Percentiles rank a stretch among this genome's conserved stretches.
Evolutionary conservation across 2,113 vertebrate species (phyloP).

Genomic region (Pelmatolapia mariae): DNA sequence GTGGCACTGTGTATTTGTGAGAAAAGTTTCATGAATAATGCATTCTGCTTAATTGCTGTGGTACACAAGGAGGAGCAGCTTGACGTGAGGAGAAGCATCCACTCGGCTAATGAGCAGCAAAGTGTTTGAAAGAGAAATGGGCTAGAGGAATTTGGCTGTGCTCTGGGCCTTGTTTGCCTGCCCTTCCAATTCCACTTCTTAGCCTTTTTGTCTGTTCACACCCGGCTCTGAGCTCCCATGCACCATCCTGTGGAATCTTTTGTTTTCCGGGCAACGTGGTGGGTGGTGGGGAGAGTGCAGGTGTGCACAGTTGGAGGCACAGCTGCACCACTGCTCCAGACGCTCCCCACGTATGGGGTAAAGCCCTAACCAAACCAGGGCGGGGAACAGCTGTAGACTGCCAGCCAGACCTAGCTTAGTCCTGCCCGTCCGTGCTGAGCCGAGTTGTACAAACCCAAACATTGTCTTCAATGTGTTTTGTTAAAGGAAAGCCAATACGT

Average conservation of each 20-base stretch:
- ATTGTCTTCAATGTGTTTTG: not conserved
- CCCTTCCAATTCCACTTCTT: not conserved
- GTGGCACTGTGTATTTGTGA: slow-evolving; percentile 40
- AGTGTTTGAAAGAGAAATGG: slow-evolving; percentile 40
- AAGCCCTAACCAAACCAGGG: slow-evolving; percentile 45
- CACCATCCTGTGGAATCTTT: slow-evolving; percentile 28
- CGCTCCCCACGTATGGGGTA: slow-evolving; percentile 45
- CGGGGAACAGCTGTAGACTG: slow-evolving; percentile 68
- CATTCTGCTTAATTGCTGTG: slow-evolving; percentile 62
- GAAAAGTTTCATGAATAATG: slow-evolving; percentile 66
- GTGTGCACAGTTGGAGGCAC: slow-evolving; percentile 69
- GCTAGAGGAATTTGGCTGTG: slow-evolving; percentile 12
- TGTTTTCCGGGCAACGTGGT: slow-evolving; percentile 32
- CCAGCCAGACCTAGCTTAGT: slow-evolving; percentile 41
- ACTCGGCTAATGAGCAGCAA: slow-evolving; percentile 57
- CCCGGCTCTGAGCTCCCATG: slow-evolving; percentile 25
- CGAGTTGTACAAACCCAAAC: not conserved
- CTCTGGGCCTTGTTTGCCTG: not conserved
- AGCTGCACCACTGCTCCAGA: slow-evolving; percentile 66
- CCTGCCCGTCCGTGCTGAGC: not conserved
- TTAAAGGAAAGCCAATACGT: not conserved
- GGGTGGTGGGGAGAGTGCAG: slow-evolving; percentile 64
- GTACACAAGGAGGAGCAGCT: slow-evolving; percentile 43
- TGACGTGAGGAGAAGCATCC: slow-evolving; percentile 45
- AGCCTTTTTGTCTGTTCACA: slow-evolving; percentile 39